These are phyloP conservation scores for Gavia stellata DNA, from an alignment of 2,113 vertebrate genomes.

Conservation along the genomic window DNA sequence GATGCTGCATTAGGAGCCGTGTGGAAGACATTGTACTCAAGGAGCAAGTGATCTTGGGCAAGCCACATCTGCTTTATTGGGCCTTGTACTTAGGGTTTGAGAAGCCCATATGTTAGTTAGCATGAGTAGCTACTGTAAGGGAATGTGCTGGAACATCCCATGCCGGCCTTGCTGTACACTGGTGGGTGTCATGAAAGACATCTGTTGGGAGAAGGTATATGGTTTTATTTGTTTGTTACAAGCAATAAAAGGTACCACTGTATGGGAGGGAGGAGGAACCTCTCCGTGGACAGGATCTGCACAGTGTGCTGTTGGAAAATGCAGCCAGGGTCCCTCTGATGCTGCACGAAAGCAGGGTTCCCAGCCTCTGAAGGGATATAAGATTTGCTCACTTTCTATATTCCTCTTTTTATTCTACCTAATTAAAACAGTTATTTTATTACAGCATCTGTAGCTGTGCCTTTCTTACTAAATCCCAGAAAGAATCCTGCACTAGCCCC, in stretches of 20 bases:
- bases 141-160: not conserved
- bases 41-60: not conserved
- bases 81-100: not conserved
- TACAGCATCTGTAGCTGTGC: not conserved
- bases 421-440: not conserved
- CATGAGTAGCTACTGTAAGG: not conserved
- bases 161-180: not conserved
- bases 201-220: not conserved
- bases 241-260: not conserved
- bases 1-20: not conserved
- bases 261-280: not conserved
- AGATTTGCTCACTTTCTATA: not conserved
- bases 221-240: not conserved
- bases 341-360: not conserved
- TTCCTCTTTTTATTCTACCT: not conserved
- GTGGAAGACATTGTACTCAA: not conserved
- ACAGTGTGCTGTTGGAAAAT: not conserved
- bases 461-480: not conserved
- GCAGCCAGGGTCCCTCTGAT: not conserved
- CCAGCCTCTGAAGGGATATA: fast-evolving
- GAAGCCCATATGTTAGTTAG: not conserved
- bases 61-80: not conserved
- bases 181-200: not conserved
- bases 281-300: not conserved
- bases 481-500: not conserved